Base-by-base conservation (phyloP, 2,888 invertebrate genomes). In the Lepidonotus clava region DNA sequence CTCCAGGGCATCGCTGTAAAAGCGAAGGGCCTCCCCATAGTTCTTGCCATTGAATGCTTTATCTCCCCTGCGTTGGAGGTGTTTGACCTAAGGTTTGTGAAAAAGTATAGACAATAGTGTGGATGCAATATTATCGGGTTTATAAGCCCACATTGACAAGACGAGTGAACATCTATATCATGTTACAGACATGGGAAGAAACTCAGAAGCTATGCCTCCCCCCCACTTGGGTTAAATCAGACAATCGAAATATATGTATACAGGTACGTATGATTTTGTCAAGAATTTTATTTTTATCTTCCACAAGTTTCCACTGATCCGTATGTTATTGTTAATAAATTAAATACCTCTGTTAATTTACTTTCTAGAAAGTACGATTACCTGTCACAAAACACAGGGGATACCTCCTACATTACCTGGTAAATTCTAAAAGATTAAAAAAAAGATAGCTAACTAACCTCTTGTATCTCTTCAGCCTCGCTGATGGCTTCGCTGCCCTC, bases 1-100 rank as follows among this genome's bases (percentile, higher is more conserved):
- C 86, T 93, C 93, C 85, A 93, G 86, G 11, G 93, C 93, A 84
- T 93, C 93, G 87, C 91, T 91, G 86, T 92, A 93, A 71, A 86
- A 91, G 53, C 88, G 89, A 11, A 93, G 88, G 5, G 93, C 93
- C 24, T 91, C 91, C 0, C 77, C 84, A 80, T 89, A 92, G 67
- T 92, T 90, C 32, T 90, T 88, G 28, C 88, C 89, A 51, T 90
- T 88, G 21, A 92, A 89, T 11, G 92, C 92, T 61, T 90, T 88
- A 76, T 92, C 91, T 1, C 92, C 93, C 77, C 88, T 89, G n/a
- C 36, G 21, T 40, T 66, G 83, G 41, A 88, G 66, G 32, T 76
- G 71, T n/a, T 85, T 28, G 18, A 89, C 85, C 89, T 88, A 11
- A 18, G 11, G 51, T 51, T 51, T 14, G 11, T 51, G 11, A 11